These are phyloP conservation scores for Glomeris marginata DNA, from an alignment of 2,888 invertebrate species.

Conservation along the genomic window DNA sequence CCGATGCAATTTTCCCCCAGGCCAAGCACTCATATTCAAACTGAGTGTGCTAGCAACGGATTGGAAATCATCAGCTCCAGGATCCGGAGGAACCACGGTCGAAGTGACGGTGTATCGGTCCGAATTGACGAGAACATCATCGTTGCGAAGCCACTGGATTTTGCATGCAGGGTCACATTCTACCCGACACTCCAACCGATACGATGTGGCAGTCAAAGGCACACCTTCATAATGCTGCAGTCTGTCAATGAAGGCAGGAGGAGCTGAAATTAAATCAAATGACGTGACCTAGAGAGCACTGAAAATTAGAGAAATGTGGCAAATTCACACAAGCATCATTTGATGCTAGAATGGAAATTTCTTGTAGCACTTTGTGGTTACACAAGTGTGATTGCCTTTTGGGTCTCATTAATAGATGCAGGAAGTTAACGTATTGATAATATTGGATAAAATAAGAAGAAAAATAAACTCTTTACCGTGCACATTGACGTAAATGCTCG, in stretches of 20 bases:
- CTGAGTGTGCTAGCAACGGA: conserved; percentile 73
- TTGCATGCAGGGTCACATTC: conserved; percentile 77
- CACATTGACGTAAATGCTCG: conserved; percentile 52
- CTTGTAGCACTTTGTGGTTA: no score
- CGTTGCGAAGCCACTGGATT: conserved; percentile 71
- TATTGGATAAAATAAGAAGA: no score
- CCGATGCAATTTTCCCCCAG: conserved; percentile 57
- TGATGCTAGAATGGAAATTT: no score
- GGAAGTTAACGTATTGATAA: no score
- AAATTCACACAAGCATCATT: no score
- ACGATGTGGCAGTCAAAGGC: conserved; percentile 43
- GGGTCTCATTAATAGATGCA: no score
- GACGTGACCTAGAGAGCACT: no score
- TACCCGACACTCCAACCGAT: conserved; percentile 63
- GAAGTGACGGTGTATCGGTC: conserved; percentile 50
- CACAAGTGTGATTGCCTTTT: no score
- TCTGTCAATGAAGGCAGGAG: conserved; percentile 72
- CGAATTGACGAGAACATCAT: conserved; percentile 43
- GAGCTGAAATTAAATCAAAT: conserved; percentile 57
- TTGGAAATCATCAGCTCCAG: conserved; percentile 67
- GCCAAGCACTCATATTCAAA: conserved; percentile 78
- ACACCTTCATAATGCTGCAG: conserved; percentile 66
- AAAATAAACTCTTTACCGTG: conserved; percentile 37
- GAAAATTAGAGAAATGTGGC: no score
- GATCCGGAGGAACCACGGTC: conserved; percentile 51